phyloP scores from a whole-genome alignment of 2,888 invertebrate species.

The Fragum sueziense region DNA sequence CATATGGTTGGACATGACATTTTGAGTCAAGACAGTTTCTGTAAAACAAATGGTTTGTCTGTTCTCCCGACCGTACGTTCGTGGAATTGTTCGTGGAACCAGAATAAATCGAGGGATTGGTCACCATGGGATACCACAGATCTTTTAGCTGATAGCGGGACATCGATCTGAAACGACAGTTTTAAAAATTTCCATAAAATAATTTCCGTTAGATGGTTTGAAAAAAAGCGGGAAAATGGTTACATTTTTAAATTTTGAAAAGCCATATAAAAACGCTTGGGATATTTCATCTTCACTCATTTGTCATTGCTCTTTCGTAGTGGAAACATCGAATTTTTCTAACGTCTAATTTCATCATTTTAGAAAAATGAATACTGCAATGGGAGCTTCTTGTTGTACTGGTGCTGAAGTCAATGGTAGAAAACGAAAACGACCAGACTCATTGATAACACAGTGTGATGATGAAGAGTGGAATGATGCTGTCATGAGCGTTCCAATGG shows the following conservation, averaged over 20 bases:
- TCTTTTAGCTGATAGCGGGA: background rate
- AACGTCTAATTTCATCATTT: background rate
- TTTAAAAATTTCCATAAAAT: no score
- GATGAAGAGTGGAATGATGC: conserved; percentile 11
- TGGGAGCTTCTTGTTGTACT: background rate
- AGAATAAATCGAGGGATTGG: background rate
- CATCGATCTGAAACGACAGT: background rate
- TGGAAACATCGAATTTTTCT: background rate
- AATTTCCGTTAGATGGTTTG: background rate
- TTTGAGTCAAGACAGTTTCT: background rate
- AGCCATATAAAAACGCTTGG: background rate
- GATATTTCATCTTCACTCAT: background rate
- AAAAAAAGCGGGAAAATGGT: background rate
- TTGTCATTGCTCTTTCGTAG: background rate
- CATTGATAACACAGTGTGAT: conserved; percentile 27
- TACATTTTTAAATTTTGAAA: background rate
- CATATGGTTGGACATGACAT: conserved; percentile 27
- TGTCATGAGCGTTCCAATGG: background rate
- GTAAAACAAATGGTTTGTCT: background rate
- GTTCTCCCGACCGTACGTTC: background rate
- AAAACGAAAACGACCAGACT: conserved; percentile 21
- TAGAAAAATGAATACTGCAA: background rate
- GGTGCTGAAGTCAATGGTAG: background rate
- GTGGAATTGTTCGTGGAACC: background rate
- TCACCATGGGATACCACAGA: background rate